These are phyloP conservation scores for Lamellibrachia satsuma DNA, from an alignment of 2,888 invertebrate genomes.

Conservation along the genomic window DNA sequence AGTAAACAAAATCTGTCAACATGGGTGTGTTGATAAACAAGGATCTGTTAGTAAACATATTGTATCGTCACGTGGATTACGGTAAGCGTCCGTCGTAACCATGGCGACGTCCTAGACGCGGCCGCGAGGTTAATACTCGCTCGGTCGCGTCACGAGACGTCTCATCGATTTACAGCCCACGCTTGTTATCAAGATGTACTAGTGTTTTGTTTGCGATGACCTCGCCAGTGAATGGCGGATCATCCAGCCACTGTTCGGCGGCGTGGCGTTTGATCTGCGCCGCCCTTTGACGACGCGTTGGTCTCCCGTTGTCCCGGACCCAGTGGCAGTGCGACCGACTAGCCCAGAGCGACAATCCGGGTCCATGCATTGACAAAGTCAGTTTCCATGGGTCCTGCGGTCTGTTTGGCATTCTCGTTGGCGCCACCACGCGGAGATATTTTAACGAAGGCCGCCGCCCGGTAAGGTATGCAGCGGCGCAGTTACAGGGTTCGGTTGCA, in stretches of 20 bases:
- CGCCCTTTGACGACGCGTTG: background rate
- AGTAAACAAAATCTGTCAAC: background rate
- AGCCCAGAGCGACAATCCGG: background rate
- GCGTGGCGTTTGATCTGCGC: background rate
- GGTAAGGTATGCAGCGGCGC: background rate
- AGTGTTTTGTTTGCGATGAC: background rate
- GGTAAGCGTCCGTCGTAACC: slow-evolving; percentile 12
- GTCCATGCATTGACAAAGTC: background rate
- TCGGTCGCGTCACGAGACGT: background rate
- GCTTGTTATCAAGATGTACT: background rate
- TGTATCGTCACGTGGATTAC: background rate
- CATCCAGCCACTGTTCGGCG: background rate
- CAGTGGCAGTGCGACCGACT: background rate
- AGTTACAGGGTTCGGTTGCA: background rate
- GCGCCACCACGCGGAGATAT: background rate
- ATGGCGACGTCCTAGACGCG: background rate
- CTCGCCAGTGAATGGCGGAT: background rate
- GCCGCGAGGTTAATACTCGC: background rate
- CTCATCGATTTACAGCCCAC: background rate
- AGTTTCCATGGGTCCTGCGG: background rate
- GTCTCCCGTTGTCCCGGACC: slow-evolving; percentile 8
- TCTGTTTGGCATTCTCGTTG: background rate
- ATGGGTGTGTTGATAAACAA: background rate
- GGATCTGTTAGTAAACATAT: background rate
- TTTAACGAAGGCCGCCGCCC: background rate